These are phyloP conservation scores for Scyliorhinus canicula DNA, from an alignment of 2,797 vertebrate species.

Conservation along the genomic window DNA sequence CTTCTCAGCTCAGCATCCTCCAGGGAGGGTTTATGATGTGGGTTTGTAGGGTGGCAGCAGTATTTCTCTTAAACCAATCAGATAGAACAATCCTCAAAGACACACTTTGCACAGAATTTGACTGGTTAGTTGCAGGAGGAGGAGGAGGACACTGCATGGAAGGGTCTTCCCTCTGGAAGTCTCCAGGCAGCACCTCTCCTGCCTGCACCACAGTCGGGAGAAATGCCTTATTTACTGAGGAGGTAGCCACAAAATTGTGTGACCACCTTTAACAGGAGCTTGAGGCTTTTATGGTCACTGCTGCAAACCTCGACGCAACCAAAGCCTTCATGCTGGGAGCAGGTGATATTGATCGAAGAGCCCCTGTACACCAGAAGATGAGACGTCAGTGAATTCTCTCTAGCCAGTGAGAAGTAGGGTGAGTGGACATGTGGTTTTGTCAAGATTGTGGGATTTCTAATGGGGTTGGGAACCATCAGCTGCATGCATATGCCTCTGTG, in stretches of 20 bases:
- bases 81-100: not conserved
- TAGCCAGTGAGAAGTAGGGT: not conserved
- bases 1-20: not conserved
- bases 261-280: not conserved
- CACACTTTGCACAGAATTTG: no score
- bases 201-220: not conserved
- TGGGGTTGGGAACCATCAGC: not conserved
- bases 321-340: not conserved
- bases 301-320: not conserved
- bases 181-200: not conserved
- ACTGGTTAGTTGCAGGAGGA: no score
- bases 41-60: not conserved
- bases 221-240: not conserved
- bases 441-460: not conserved
- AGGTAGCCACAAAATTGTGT: not conserved
- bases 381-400: not conserved
- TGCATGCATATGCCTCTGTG: not conserved
- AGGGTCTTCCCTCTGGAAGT: no score
- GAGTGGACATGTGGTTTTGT: not conserved
- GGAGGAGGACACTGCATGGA: no score
- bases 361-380: not conserved
- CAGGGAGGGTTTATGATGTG: no score
- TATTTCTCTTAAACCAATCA: not conserved
- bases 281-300: not conserved
- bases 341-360: not conserved